phyloP scores from a whole-genome alignment of 2,797 vertebrate species.

The Sebastes ruberrimus region DNA sequence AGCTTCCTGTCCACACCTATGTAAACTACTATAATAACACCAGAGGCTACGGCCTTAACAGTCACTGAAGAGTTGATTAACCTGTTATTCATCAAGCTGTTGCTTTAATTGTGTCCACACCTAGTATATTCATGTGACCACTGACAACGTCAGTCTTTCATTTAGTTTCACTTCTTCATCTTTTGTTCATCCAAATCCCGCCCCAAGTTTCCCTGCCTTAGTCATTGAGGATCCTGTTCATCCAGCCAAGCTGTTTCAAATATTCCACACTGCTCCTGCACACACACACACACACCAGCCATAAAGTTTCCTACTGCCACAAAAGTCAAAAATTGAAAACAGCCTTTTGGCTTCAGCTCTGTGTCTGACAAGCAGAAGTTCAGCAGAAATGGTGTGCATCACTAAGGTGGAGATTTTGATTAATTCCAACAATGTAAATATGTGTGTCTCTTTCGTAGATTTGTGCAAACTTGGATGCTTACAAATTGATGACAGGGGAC shows the following conservation, averaged over 20 bases:
- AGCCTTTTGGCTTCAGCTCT: conserved; percentile 1
- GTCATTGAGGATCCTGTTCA: conserved; percentile 16
- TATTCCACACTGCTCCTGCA: conserved; percentile 45
- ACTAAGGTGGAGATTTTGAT: conserved; percentile 8
- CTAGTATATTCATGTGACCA: not conserved
- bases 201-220: conserved; percentile 4
- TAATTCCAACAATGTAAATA: not conserved
- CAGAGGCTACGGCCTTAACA: not conserved
- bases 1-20: not conserved
- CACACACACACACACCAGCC: not conserved
- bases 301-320: conserved; percentile 44
- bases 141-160: not conserved
- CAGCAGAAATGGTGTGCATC: not conserved
- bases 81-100: not conserved
- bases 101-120: not conserved
- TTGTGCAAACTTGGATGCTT: conserved; percentile 94
- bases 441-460: conserved; percentile 83
- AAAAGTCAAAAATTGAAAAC: conserved; percentile 32
- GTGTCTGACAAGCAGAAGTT: not conserved
- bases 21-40: not conserved
- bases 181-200: conserved; percentile 4
- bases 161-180: not conserved
- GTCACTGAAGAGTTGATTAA: not conserved
- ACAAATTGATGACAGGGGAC: conserved; percentile 88
- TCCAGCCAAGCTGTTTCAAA: conserved; percentile 65